Evolutionary conservation across 2,888 invertebrate species (phyloP).

Genomic region (Hecatera dysodea): DNA sequence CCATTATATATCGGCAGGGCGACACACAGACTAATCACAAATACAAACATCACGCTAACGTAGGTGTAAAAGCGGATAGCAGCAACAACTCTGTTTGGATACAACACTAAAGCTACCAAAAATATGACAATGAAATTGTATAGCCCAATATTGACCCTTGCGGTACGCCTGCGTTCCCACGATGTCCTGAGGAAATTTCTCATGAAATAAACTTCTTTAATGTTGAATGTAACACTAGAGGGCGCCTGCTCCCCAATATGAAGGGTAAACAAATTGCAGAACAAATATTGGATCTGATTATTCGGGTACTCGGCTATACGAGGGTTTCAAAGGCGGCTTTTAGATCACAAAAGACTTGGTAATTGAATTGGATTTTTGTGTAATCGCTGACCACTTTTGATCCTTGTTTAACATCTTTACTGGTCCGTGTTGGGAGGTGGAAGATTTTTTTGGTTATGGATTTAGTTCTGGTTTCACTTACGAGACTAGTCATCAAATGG

Average conservation of each 20-base stretch:
- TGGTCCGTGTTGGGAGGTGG: conserved; percentile 67
- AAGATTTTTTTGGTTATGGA: conserved; percentile 55
- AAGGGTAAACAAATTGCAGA: conserved; percentile 84
- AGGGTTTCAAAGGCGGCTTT: conserved; percentile 85
- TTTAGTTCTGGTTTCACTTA: conserved; percentile 42
- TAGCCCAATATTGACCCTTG: conserved; percentile 85
- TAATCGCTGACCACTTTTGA: conserved; percentile 83
- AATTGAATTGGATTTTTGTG: conserved; percentile 87
- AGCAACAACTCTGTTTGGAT: conserved; percentile 81
- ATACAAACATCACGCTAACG: conserved; percentile 84
- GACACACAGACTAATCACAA: conserved; percentile 88
- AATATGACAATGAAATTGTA: conserved; percentile 83
- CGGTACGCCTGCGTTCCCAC: conserved; percentile 85
- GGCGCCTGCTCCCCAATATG: conserved; percentile 78
- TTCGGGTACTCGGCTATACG: conserved; percentile 75
- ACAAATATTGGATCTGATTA: conserved; percentile 88
- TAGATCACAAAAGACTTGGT: conserved; percentile 86
- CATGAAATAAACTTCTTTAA: conserved; percentile 78
- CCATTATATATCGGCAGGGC: conserved; percentile 89
- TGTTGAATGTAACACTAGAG: conserved; percentile 81
- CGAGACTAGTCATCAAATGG: conserved; percentile 25
- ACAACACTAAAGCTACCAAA: conserved; percentile 73
- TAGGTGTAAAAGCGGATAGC: conserved; percentile 88
- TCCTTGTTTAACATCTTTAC: conserved; percentile 81
- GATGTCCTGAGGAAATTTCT: conserved; percentile 87